phyloP scores from a whole-genome alignment of 2,797 vertebrate genomes.

The Mormyrops attenuatus region DNA sequence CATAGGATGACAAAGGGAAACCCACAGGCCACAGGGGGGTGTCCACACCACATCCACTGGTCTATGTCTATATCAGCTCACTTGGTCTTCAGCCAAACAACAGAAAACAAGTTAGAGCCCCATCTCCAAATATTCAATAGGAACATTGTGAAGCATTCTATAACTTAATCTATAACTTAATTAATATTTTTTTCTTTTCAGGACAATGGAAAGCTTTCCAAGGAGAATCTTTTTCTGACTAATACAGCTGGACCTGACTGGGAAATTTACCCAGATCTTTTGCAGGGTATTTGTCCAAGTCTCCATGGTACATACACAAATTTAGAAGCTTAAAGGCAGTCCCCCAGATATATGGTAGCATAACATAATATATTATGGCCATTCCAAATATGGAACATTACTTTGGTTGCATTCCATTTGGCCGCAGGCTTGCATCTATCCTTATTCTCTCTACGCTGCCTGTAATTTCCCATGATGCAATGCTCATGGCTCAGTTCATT shows the following conservation, averaged over 20 bases:
- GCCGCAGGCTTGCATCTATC: not conserved
- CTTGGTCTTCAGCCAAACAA: not conserved
- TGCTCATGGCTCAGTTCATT: not conserved
- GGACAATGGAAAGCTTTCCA: not conserved
- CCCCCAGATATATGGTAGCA: not conserved
- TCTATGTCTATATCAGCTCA: not conserved
- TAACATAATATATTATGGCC: not conserved
- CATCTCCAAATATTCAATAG: not conserved
- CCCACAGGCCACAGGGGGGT: slow-evolving; percentile 79
- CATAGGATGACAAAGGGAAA: slow-evolving; percentile 99
- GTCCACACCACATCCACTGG: not conserved
- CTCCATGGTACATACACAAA: not conserved
- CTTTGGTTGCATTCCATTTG: not conserved
- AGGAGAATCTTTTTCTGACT: not conserved
- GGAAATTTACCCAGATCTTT: not conserved
- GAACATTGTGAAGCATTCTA: not conserved
- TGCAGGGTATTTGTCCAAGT: not conserved
- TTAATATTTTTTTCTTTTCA: not conserved
- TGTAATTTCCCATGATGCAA: not conserved
- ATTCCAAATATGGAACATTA: not conserved
- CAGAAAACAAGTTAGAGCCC: not conserved
- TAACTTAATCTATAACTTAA: not conserved
- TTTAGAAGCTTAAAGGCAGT: not conserved
- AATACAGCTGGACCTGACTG: not conserved
- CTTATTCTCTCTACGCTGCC: not conserved